Conservation (phyloP, 2,113 vertebrate species). For the Dicrurus megarhynchus region DNA sequence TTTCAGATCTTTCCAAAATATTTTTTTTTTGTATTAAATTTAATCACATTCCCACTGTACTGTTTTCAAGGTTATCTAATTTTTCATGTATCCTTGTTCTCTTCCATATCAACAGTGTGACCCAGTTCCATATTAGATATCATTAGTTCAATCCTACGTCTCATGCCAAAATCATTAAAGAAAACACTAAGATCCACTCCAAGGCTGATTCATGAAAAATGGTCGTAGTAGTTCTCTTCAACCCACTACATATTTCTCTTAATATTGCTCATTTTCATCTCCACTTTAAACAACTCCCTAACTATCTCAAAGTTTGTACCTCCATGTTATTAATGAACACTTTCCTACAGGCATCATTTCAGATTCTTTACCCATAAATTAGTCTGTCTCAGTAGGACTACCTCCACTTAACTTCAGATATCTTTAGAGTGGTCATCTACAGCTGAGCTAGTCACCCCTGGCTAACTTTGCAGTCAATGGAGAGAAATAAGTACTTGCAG, state of each 20-base stretch:
- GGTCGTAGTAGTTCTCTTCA: background rate
- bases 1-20: background rate
- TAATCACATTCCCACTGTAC: background rate
- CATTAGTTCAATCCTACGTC: background rate
- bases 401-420: background rate
- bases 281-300: background rate
- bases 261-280: background rate
- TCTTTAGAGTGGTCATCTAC: background rate
- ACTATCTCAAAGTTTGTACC: background rate
- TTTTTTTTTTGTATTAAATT: background rate
- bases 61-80: background rate
- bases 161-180: conserved; percentile 5
- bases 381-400: background rate
- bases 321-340: background rate
- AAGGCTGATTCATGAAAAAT: background rate
- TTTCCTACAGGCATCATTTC: background rate
- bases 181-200: background rate
- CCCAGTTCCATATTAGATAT: background rate
- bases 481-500: background rate
- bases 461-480: background rate
- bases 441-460: background rate
- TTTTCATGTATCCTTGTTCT: background rate
- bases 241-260: background rate
- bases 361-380: background rate
- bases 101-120: background rate